Base-by-base conservation (phyloP, 2,888 invertebrate genomes). In the Nycteola revayana region DNA sequence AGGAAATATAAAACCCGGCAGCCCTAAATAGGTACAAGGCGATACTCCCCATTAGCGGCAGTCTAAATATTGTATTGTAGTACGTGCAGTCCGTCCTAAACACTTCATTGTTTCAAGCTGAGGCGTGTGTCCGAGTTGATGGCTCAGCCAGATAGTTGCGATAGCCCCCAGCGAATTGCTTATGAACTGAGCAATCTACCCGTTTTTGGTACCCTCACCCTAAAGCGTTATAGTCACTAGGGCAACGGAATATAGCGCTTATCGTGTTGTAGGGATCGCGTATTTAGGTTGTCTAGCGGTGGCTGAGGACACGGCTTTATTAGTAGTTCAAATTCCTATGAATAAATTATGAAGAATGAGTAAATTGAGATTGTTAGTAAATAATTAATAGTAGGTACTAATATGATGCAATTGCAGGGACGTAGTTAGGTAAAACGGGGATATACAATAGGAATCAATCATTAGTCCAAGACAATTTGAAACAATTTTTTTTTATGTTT, bases 61-160 rank as follows among this genome's bases (percentile, higher is more conserved):
- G 60, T 66, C 76, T 71, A 74, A 76, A 76, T 75, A 77, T 73
- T 70, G 74, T 74, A 72, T 73, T 73, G 72, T 73, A 60, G 72
- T 73, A 61, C 59, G 49, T 49, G 45, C 43, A 59, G 62, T 2
- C 49, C 54, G 60, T 66, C 69, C 73, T 68, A 75, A 75, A 75
- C 68, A 75, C 65, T 62, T 71, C 75, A 80, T 80, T 80, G 80
- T 79, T 75, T 63, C 58, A 50, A 55, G 52, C 48, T 21, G 41
- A 53, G 62, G 57, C 64, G 56, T 60, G 57, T 75, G 73, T 61
- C 66, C 64, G 63, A 65, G 66, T 62, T 71, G 79, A 80, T 79
- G 67, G 66, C 56, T 54, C 41, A 35, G 21, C 47, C 38, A 58
- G 75, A 76, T 78, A 75, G 56, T 40, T 47, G 42, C 53, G 50